Evolutionary conservation across 2,888 invertebrate genomes (phyloP).

Genomic region (Tetragonula carbonaria): DNA sequence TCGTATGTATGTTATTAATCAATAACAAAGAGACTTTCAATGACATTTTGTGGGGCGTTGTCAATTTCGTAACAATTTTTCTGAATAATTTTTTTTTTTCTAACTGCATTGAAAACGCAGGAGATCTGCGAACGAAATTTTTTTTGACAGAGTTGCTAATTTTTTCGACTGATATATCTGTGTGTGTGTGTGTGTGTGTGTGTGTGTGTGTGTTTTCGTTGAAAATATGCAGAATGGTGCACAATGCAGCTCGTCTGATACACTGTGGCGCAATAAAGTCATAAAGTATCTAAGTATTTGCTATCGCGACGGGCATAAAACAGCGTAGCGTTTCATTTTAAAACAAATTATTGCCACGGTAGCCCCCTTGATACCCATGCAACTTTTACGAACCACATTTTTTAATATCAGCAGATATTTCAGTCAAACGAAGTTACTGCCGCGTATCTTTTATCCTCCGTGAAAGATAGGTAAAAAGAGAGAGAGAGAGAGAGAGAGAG

Average conservation of each 20-base stretch:
- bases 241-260: not conserved
- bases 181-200: too few species aligned
- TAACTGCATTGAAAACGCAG: too few species aligned
- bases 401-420: constrained; percentile 30
- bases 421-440: constrained; percentile 16
- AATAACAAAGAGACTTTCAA: not conserved
- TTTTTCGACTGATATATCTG: too few species aligned
- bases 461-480: not conserved
- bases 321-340: not conserved
- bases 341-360: constrained; percentile 5
- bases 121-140: too few species aligned
- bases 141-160: too few species aligned
- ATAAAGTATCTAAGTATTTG: constrained; percentile 17
- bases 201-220: not conserved
- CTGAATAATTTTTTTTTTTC: too few species aligned
- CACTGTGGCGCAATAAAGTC: not conserved
- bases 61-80: not conserved
- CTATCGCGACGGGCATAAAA: constrained; percentile 7
- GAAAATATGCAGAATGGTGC: not conserved
- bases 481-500: not conserved
- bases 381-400: constrained; percentile 24
- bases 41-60: not conserved
- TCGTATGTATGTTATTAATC: not conserved
- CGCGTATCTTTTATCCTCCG: not conserved
- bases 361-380: constrained; percentile 13